These are phyloP conservation scores for Python bivittatus DNA, from an alignment of 2,113 vertebrate genomes.

Conservation along the genomic window DNA sequence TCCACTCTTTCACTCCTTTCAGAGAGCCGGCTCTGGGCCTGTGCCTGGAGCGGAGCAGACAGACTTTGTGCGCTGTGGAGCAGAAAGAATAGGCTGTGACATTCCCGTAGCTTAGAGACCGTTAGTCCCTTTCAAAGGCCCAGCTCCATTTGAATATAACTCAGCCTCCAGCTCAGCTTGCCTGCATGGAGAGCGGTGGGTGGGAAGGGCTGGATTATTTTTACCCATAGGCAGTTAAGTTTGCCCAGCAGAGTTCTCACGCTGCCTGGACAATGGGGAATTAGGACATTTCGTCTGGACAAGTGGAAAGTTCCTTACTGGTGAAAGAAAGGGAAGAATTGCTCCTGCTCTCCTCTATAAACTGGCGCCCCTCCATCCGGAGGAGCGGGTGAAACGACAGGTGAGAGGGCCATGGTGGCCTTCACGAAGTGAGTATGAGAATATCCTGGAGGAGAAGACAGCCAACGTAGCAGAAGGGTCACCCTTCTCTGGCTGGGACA, in stretches of 20 bases:
- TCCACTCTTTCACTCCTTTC: background rate
- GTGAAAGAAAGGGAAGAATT: background rate
- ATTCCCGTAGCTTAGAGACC: conserved; percentile 76
- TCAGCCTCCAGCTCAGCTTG: conserved; percentile 38
- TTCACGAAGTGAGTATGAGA: conserved; percentile 12
- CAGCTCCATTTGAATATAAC: conserved; percentile 74
- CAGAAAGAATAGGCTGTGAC: conserved; percentile 73
- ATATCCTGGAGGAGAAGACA: background rate
- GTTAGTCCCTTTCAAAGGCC: conserved; percentile 68
- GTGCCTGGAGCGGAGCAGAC: conserved; percentile 12
- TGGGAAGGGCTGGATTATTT: background rate
- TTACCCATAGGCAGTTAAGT: background rate
- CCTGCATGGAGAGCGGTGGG: background rate
- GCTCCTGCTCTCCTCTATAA: background rate
- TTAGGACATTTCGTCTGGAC: background rate
- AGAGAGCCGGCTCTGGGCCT: background rate
- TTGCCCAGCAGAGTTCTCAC: conserved; percentile 27
- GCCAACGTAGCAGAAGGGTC: background rate
- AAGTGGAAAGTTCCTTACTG: background rate
- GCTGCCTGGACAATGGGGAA: background rate
- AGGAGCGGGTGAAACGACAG: background rate
- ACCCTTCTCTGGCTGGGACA: background rate
- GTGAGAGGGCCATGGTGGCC: background rate
- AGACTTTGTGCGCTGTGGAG: conserved; percentile 56
- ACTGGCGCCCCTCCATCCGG: background rate